These are phyloP conservation scores for Bombus balteatus DNA, from an alignment of 1,140 invertebrate genomes.

Conservation along the genomic window DNA sequence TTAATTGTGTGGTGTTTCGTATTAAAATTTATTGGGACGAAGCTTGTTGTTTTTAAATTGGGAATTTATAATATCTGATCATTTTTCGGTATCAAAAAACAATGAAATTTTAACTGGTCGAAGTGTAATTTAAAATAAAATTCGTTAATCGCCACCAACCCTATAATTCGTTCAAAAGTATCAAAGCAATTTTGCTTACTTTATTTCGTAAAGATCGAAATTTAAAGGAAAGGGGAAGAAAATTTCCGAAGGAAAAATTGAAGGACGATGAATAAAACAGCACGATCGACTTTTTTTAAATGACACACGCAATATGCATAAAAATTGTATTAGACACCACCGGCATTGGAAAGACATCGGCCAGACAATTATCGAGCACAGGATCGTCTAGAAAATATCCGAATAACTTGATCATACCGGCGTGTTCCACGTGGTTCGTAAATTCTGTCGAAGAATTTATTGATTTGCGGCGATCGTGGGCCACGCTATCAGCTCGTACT, in stretches of 20 bases:
- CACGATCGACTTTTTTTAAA: not conserved
- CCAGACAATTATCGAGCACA: not conserved
- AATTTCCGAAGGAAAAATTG: too few species aligned
- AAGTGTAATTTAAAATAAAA: too few species aligned
- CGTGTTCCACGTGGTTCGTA: not conserved
- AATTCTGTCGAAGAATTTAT: constrained; percentile 30
- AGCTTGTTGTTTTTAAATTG: too few species aligned
- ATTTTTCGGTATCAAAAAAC: too few species aligned
- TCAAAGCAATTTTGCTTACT: too few species aligned
- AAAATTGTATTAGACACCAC: not conserved
- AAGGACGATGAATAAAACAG: not conserved
- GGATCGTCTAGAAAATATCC: not conserved
- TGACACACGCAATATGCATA: not conserved
- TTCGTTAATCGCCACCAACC: too few species aligned
- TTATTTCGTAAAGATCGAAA: not conserved
- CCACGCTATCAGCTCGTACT: not conserved
- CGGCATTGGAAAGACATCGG: not conserved
- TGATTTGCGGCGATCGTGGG: constrained; percentile 1
- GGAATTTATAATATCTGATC: too few species aligned
- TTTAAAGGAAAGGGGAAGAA: too few species aligned
- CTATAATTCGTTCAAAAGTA: not conserved
- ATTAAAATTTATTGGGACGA: too few species aligned
- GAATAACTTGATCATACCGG: not conserved
- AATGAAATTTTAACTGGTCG: too few species aligned
- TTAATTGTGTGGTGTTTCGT: not conserved